Conservation (phyloP, 2,888 invertebrate species). For the Eubasilissa splendida region DNA sequence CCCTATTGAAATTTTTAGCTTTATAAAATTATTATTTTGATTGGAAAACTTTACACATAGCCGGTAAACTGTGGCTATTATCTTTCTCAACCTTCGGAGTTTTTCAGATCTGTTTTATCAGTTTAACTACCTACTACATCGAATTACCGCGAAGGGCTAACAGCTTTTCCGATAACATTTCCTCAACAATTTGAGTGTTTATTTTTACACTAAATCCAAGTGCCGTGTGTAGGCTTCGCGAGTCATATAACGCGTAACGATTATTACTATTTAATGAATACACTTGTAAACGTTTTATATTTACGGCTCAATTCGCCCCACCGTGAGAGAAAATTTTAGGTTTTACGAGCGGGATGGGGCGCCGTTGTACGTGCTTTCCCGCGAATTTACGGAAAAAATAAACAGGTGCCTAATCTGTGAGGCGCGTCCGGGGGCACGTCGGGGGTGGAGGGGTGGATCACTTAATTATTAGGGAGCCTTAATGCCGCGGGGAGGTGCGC, state of each 20-base stretch:
- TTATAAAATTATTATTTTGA: no score
- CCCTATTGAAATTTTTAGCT: no score
- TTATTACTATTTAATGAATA: slow-evolving; percentile 38
- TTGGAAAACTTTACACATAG: no score
- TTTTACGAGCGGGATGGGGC: slow-evolving; percentile 9
- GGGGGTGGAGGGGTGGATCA: neutral
- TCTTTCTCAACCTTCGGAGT: no score
- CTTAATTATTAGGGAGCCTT: slow-evolving; percentile 50
- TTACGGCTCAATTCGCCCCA: slow-evolving; percentile 43
- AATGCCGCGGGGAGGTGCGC: slow-evolving; percentile 46
- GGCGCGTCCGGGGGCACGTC: slow-evolving; percentile 36
- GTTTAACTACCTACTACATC: no score
- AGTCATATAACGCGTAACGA: slow-evolving; percentile 5
- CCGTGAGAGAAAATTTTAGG: slow-evolving; percentile 26
- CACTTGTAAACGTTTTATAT: slow-evolving; percentile 43
- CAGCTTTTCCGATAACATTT: no score
- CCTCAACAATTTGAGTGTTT: no score
- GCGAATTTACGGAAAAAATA: slow-evolving; percentile 43
- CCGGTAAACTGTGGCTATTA: no score
- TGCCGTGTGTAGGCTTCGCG: neutral
- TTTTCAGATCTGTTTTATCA: no score
- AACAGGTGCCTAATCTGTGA: slow-evolving; percentile 46
- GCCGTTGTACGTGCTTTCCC: slow-evolving; percentile 36
- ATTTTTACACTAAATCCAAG: no score
- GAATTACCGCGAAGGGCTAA: no score